Percentiles rank a stretch among this genome's conserved stretches.
Conservation (phyloP, 2,888 invertebrate species). For the Acronicta psi region DNA sequence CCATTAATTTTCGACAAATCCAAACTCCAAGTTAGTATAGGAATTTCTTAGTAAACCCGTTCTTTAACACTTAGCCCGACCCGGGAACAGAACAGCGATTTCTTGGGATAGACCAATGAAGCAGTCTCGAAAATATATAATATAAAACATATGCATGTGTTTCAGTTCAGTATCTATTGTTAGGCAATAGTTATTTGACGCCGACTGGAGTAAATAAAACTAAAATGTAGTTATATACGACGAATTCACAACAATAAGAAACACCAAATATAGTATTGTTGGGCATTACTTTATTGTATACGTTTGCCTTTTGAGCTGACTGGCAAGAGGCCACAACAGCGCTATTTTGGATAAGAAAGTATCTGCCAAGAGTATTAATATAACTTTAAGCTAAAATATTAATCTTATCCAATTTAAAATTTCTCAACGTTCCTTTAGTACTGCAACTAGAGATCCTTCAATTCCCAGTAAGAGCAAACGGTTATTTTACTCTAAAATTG, state of each 20-base stretch:
- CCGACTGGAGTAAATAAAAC: slow-evolving; percentile 27
- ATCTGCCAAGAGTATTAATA: slow-evolving; percentile 14
- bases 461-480: no score
- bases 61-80: no score
- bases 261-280: slow-evolving; percentile 24
- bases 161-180: slow-evolving; percentile 37
- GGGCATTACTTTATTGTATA: slow-evolving; percentile 10
- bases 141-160: slow-evolving; percentile 9
- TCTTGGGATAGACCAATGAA: no score
- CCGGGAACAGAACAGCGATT: no score
- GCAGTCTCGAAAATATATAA: no score
- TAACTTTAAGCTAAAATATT: background rate
- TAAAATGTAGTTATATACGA: slow-evolving; percentile 21
- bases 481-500: no score
- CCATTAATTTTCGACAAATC: no score
- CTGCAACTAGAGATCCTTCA: no score
- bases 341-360: background rate
- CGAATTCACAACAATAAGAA: slow-evolving; percentile 16
- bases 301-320: slow-evolving; percentile 5
- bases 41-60: no score
- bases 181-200: slow-evolving; percentile 21
- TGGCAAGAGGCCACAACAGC: slow-evolving; percentile 27
- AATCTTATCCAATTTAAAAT: slow-evolving; percentile 5
- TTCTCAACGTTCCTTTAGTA: background rate
- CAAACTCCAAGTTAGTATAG: no score